Conservation (phyloP, 2,797 vertebrate genomes). For the Sebastes nivosus region DNA sequence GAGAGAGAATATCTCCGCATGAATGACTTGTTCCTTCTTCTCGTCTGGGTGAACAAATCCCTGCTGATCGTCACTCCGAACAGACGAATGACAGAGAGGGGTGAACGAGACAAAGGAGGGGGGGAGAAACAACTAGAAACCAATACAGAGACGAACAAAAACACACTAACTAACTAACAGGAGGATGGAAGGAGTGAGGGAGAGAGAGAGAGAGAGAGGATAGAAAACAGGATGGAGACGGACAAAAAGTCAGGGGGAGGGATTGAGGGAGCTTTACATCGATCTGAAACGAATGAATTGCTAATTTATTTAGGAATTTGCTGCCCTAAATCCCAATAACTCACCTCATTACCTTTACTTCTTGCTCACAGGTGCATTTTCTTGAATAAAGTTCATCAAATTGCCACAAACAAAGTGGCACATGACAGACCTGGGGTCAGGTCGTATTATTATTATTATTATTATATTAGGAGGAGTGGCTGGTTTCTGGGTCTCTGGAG, state of each 20-base stretch:
- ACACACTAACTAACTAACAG: neutral
- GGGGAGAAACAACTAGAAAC: neutral
- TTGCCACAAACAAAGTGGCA: neutral
- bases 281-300: neutral
- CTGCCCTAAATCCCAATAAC: neutral
- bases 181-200: neutral
- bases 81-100: neutral
- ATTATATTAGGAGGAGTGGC: neutral
- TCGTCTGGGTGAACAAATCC: slow-evolving; percentile 37
- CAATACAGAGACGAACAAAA: neutral
- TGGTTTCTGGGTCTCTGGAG: neutral
- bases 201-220: neutral
- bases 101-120: neutral
- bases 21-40: slow-evolving; percentile 52
- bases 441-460: too few species aligned
- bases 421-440: too few species aligned
- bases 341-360: neutral
- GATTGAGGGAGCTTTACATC: neutral
- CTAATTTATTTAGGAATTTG: neutral
- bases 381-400: neutral
- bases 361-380: neutral
- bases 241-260: neutral
- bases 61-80: slow-evolving; percentile 9
- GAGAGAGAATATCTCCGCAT: slow-evolving; percentile 15
- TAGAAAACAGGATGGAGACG: neutral